Evolutionary conservation across 1,140 invertebrate species (phyloP), one percentile per base, ranked within the genome.

Genomic region (Idris sp.): DNA sequence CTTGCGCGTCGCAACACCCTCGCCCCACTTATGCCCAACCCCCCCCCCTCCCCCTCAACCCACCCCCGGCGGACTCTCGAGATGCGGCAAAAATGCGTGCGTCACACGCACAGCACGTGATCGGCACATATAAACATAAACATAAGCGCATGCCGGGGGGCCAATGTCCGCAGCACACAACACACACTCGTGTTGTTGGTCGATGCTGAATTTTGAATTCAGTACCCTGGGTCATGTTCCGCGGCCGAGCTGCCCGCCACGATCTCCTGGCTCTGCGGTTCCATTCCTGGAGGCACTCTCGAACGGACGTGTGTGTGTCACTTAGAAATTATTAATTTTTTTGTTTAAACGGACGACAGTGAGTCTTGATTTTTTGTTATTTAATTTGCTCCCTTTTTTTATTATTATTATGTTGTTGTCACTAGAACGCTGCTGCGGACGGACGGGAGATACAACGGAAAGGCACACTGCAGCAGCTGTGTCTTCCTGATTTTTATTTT

Each of bases 161-260:
- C 0, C 7, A 7, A 5, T 9, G 19, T 11, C 35, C 44, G 18
- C 16, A 19, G 35, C 11, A 10, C 11, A 16, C 35, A 6, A 22
- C 19, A 6, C 3, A 22, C 2, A 22, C 19, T 22, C 19, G 6
- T 15, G 22, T 2, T 16, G 28, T 11, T 13, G 18, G 19, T 56
- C 25, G 18, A 15, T 9, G 28, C 16, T 30, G 41, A 8, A 1
- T 4, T 25, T 18, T n/a, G 40, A 10, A 22, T 11, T 36, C 62
- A 92, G 89, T 92, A 95, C 94, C 94, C 94, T 86, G 94, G 94
- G 89, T 96, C 94, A 90, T 96, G 93, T 89, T 96, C 94, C 49
- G 92, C 92, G 54, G 93, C 92, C 80, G 93, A 92, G 82, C 91
- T 92, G 85, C 92, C 91, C 76, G 91, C 90, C 79, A 91, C 89